Conservation (phyloP, 2,113 vertebrate genomes). For the Balaenoptera acutorostrata region DNA sequence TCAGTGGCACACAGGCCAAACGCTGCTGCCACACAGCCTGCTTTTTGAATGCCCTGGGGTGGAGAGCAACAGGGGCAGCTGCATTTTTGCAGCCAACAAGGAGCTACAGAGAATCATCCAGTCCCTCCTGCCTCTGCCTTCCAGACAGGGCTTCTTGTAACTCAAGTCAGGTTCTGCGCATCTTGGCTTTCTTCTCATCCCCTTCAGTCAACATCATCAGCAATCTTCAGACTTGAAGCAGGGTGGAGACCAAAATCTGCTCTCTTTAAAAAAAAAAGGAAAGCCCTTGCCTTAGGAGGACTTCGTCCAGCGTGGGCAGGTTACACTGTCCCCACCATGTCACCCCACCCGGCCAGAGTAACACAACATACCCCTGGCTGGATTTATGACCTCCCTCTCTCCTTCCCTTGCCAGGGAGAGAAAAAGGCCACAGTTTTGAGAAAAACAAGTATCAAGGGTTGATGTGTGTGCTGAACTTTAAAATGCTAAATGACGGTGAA, state of each 20-base stretch:
- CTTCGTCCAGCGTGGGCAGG: background rate
- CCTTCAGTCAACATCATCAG: background rate
- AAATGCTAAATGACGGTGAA: slow-evolving; percentile 69
- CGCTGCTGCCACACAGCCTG: background rate
- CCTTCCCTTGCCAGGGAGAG: background rate
- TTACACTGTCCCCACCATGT: background rate
- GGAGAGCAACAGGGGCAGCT: background rate
- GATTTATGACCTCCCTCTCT: background rate
- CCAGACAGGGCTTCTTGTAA: background rate
- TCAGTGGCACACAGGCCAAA: too few relatives aligned
- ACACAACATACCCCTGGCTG: background rate
- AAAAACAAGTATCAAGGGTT: slow-evolving; percentile 55
- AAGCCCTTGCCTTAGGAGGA: background rate
- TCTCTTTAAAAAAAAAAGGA: background rate
- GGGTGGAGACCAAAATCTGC: too few relatives aligned
- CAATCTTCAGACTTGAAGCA: background rate
- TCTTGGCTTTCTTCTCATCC: background rate
- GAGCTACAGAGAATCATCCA: background rate
- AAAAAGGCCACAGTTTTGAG: slow-evolving; percentile 29
- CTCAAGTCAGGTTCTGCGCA: background rate
- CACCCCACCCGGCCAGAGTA: background rate
- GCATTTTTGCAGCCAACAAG: background rate
- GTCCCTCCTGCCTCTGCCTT: background rate
- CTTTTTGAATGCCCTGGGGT: background rate
- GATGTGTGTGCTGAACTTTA: slow-evolving; percentile 65